A percentile compares a stretch with the other conserved stretches of the same genome.
Conservation (phyloP, 2,113 vertebrate genomes). For the Manacus vitellinus region DNA sequence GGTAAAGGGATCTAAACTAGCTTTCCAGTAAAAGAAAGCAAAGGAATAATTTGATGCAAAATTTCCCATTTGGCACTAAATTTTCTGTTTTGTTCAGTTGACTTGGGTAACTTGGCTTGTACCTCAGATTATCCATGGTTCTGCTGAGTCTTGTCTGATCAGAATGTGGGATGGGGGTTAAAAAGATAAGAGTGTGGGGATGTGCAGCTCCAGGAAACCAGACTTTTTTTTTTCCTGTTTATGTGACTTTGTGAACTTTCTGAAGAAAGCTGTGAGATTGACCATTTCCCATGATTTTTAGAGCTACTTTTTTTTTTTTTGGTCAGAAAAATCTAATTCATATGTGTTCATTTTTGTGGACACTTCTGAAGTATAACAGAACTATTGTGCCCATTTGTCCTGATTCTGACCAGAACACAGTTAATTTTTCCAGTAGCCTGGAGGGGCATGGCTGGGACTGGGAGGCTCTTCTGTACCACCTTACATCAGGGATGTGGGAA, state of each 20-base stretch:
- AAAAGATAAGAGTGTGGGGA: neutral
- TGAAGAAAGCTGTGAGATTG: neutral
- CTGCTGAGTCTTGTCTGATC: neutral
- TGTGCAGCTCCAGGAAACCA: neutral
- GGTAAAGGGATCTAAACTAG: neutral
- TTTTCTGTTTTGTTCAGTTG: neutral
- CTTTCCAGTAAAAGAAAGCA: neutral
- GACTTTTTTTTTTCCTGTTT: neutral
- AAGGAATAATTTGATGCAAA: neutral
- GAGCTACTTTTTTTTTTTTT: neutral
- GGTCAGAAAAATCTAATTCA: neutral
- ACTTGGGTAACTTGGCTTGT: neutral
- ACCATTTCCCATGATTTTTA: neutral
- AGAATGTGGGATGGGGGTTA: neutral
- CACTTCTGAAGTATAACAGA: neutral
- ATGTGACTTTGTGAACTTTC: rapidly evolving
- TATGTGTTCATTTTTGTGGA: neutral
- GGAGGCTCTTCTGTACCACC: neutral
- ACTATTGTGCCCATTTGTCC: neutral
- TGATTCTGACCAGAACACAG: neutral
- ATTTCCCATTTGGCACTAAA: neutral
- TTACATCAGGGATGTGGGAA: neutral
- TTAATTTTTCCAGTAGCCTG: neutral
- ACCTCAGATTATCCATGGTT: neutral
- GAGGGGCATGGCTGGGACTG: rapidly evolving